Conservation (phyloP, 2,888 invertebrate species). For the Hermaeophaga mercurialis region DNA sequence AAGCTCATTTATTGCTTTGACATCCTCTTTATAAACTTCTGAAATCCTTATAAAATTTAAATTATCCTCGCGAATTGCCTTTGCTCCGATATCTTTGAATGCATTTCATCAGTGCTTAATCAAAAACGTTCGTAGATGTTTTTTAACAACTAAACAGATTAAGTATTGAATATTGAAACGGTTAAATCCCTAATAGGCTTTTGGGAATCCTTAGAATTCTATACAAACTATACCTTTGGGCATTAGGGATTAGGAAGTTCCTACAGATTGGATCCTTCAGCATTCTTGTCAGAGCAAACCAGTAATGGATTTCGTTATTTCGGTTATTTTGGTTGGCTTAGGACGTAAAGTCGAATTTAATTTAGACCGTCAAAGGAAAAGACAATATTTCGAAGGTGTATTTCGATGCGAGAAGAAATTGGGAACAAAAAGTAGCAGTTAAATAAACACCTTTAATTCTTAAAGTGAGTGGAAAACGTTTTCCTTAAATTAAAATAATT, state of each 20-base stretch:
- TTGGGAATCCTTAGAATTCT: slow-evolving; percentile 8
- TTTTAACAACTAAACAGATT: background rate
- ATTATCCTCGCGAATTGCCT: too few species aligned
- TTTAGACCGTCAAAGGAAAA: background rate
- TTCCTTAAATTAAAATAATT: too few species aligned
- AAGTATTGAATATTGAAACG: background rate
- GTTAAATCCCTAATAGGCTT: background rate
- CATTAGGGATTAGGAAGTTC: background rate
- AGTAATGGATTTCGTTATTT: slow-evolving; percentile 7
- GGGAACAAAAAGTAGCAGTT: too few species aligned
- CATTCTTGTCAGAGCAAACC: background rate
- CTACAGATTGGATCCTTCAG: slow-evolving; percentile 7
- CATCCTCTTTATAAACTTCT: too few species aligned
- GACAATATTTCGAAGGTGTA: too few species aligned
- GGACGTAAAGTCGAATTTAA: background rate
- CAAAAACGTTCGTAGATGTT: background rate
- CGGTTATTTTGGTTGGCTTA: slow-evolving; percentile 3
- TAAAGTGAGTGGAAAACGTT: too few species aligned
- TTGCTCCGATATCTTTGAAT: too few species aligned
- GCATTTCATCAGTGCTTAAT: too few species aligned
- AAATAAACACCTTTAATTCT: too few species aligned
- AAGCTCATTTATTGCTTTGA: too few species aligned
- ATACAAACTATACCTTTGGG: slow-evolving; percentile 2
- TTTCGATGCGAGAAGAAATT: too few species aligned
- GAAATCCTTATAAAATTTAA: too few species aligned